phyloP scores from a whole-genome alignment of 2,888 invertebrate genomes.

The Morpho achilles region DNA sequence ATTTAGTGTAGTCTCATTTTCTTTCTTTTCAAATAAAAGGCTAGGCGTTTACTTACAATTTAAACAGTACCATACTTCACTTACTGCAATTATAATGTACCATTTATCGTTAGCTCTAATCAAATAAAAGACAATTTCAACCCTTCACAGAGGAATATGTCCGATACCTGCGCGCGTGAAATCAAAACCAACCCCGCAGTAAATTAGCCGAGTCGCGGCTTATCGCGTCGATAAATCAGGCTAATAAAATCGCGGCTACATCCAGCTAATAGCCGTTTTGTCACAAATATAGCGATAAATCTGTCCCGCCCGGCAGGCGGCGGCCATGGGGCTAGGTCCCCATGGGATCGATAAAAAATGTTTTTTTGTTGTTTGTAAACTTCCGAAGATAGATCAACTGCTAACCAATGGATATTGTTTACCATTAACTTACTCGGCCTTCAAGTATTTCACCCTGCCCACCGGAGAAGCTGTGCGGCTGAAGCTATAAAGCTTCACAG shows the following conservation, averaged over 20 bases:
- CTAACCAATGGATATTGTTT: no score
- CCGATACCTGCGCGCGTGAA: constrained; percentile 7
- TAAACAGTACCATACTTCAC: no score
- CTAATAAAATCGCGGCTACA: constrained; percentile 32
- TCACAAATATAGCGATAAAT: constrained; percentile 69
- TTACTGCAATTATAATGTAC: no score
- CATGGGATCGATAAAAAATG: neutral
- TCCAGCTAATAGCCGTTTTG: constrained; percentile 55
- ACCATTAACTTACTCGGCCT: no score
- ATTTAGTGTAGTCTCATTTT: no score
- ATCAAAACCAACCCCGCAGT: constrained; percentile 5
- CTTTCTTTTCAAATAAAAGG: no score
- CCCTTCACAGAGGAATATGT: neutral
- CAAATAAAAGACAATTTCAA: neutral
- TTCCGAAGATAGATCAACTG: no score
- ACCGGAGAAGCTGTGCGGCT: no score
- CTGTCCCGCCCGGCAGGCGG: neutral
- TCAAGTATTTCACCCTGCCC: no score
- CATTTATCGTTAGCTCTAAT: neutral
- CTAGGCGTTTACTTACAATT: no score
- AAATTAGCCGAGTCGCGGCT: constrained; percentile 3
- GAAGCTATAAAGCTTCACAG: no score
- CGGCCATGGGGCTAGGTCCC: neutral
- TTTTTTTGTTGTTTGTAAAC: no score
- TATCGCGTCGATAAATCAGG: constrained; percentile 29